These are phyloP conservation scores for Caradrina kadenii DNA, from an alignment of 2,888 invertebrate genomes.

Conservation along the genomic window DNA sequence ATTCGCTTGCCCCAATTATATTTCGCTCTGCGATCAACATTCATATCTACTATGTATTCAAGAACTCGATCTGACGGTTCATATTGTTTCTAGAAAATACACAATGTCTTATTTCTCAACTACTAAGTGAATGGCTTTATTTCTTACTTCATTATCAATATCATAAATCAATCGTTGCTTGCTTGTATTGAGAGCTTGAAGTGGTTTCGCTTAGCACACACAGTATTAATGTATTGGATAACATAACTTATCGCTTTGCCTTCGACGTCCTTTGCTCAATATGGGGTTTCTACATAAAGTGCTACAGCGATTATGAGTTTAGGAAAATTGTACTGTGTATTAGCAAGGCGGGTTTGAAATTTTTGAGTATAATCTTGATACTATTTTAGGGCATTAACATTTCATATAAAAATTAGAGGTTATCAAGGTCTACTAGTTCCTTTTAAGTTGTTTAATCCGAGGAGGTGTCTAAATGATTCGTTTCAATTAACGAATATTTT, in stretches of 20 bases:
- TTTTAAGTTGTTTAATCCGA: not conserved
- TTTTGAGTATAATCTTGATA: too few relatives aligned
- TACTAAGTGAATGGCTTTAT: constrained; percentile 12
- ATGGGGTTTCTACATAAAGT: constrained; percentile 19
- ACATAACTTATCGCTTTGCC: constrained; percentile 32
- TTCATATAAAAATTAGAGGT: not conserved
- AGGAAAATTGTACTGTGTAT: not conserved
- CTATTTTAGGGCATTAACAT: not conserved
- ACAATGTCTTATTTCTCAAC: constrained; percentile 20
- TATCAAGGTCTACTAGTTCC: constrained; percentile 18
- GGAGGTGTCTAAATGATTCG: constrained; percentile 4
- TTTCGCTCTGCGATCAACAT: constrained; percentile 69
- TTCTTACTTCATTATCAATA: constrained; percentile 3
- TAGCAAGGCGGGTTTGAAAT: not conserved
- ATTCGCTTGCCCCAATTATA: constrained; percentile 77
- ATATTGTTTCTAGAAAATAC: constrained; percentile 21
- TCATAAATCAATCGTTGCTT: constrained; percentile 5
- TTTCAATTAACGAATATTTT: constrained; percentile 7
- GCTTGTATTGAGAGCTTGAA: constrained; percentile 1
- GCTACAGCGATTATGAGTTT: constrained; percentile 8
- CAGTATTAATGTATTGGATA: constrained; percentile 1
- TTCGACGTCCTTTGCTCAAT: not conserved
- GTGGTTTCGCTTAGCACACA: constrained; percentile 14
- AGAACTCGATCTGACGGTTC: constrained; percentile 58
- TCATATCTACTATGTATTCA: constrained; percentile 67